A percentile compares a stretch with the other conserved stretches of the same genome.
Conservation (phyloP, 2,888 invertebrate species). For the Volucella inanis region DNA sequence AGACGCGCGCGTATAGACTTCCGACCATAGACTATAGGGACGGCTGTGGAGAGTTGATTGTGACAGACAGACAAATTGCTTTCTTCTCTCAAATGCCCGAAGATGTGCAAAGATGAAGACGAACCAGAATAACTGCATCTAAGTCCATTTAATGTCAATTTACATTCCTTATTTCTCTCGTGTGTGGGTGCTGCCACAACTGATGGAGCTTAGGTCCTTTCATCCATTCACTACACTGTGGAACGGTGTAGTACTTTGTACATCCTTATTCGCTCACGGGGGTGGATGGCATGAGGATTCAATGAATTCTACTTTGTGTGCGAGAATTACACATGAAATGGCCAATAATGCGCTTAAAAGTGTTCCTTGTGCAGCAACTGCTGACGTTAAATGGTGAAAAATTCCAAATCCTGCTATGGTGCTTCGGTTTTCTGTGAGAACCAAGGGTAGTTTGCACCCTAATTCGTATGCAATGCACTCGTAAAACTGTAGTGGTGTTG, state of each 20-base stretch:
- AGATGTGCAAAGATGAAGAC: conserved; percentile 31
- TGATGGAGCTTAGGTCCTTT: background rate
- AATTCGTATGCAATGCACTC: conserved; percentile 58
- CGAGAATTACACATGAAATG: conserved; percentile 51
- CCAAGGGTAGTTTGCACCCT: conserved; percentile 22
- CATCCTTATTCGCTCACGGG: background rate
- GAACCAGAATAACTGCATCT: conserved; percentile 58
- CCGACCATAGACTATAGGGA: too few species aligned
- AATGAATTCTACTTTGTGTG: conserved; percentile 13
- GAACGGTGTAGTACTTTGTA: background rate
- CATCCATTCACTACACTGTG: conserved; percentile 12
- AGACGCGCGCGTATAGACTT: conserved; percentile 9
- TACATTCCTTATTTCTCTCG: conserved; percentile 47
- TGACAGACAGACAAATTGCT: conserved; percentile 68
- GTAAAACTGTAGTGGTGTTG: conserved; percentile 22
- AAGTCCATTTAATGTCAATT: conserved; percentile 72
- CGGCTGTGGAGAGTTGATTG: conserved; percentile 31
- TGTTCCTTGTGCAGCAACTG: conserved; percentile 16
- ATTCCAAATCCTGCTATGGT: conserved; percentile 4
- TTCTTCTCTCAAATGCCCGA: conserved; percentile 10
- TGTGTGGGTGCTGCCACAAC: conserved; percentile 16
- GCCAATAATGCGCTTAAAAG: conserved; percentile 64
- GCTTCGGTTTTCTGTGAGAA: too few species aligned
- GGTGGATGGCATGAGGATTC: background rate
- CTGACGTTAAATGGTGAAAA: conserved; percentile 21